Evolutionary conservation across 2,113 vertebrate species (phyloP).

Genomic region (Butastur rufipennis): DNA sequence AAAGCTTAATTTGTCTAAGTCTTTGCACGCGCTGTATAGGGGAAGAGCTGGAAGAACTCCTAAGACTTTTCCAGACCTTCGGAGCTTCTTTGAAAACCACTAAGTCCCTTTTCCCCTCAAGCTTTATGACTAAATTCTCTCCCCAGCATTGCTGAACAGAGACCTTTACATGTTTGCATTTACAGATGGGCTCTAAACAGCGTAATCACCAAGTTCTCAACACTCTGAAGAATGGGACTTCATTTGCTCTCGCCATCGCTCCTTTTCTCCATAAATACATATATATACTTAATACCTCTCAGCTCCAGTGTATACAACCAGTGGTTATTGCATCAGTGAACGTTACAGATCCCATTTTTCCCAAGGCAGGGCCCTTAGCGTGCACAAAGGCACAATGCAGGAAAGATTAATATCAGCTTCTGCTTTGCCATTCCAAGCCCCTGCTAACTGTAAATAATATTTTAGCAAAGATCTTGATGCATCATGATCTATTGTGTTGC

Average conservation of each 20-base stretch:
- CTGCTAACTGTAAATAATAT: slow-evolving; percentile 73
- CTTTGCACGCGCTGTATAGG: neutral
- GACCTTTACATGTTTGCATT: neutral
- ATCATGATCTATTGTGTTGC: slow-evolving; percentile 74
- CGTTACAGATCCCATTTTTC: slow-evolving; percentile 23
- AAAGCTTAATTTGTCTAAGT: neutral
- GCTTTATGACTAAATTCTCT: neutral
- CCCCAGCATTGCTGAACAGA: neutral
- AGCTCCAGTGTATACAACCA: slow-evolving; percentile 20
- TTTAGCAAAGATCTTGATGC: slow-evolving; percentile 70
- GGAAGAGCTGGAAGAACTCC: neutral
- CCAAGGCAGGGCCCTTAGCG: slow-evolving; percentile 1
- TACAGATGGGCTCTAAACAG: slow-evolving; percentile 14
- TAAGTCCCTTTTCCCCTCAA: neutral
- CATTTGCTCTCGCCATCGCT: neutral
- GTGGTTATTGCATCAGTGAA: slow-evolving; percentile 57
- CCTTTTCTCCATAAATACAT: slow-evolving; percentile 39
- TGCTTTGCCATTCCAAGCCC: slow-evolving; percentile 58
- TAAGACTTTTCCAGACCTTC: neutral
- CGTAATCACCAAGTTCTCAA: neutral
- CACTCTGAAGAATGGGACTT: slow-evolving; percentile 43
- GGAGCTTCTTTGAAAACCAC: neutral
- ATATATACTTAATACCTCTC: slow-evolving; percentile 54
- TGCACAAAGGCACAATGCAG: slow-evolving; percentile 26
- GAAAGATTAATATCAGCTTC: slow-evolving; percentile 71